These are phyloP conservation scores for Caenorhabditis sinica DNA, from an alignment of 2,888 invertebrate species.

Conservation along the genomic window DNA sequence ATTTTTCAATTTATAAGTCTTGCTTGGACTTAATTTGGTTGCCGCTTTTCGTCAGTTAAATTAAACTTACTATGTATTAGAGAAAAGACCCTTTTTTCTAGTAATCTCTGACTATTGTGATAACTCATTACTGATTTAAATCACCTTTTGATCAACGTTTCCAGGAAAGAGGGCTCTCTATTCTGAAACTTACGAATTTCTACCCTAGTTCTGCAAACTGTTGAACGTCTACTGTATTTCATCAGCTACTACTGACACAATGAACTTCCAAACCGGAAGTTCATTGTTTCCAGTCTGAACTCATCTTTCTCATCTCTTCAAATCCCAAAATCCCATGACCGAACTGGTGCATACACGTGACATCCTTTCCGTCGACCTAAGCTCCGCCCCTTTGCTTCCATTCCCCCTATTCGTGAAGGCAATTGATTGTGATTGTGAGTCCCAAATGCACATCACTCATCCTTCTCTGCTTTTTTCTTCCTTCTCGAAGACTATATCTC, in stretches of 20 bases:
- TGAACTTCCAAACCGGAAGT: not conserved
- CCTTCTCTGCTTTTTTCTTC: conserved; percentile 1
- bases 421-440: conserved; percentile 58
- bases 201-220: too few species aligned
- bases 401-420: conserved; percentile 2
- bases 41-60: too few species aligned
- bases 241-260: too few species aligned
- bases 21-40: too few species aligned
- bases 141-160: too few species aligned
- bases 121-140: too few species aligned
- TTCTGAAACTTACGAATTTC: too few species aligned
- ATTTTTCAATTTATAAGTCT: too few species aligned
- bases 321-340: conserved; percentile 27
- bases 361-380: conserved; percentile 12
- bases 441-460: conserved; percentile 47
- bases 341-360: conserved; percentile 35
- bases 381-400: conserved; percentile 32
- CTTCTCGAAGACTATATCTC: conserved; percentile 24
- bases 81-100: too few species aligned
- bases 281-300: conserved; percentile 22
- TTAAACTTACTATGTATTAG: too few species aligned
- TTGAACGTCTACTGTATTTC: not conserved
- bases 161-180: too few species aligned
- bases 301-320: conserved; percentile 1
- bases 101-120: too few species aligned